Evolutionary conservation across 2,888 invertebrate genomes (phyloP).

Genomic region (Leptodirus hochenwartii): DNA sequence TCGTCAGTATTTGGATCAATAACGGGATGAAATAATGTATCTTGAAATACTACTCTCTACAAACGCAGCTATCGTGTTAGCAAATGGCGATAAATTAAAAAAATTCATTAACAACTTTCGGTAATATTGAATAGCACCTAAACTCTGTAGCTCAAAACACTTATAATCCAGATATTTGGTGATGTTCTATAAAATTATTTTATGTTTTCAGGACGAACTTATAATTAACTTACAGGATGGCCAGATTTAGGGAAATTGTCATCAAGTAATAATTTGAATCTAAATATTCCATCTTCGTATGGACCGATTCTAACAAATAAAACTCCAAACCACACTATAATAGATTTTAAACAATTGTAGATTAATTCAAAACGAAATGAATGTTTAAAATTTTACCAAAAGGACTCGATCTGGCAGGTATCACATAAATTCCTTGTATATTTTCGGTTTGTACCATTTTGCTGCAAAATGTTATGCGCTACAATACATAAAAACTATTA

Average conservation of each 20-base stretch:
- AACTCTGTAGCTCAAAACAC: no score
- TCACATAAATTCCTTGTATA: conserved; percentile 77
- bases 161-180: no score
- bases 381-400: conserved; percentile 1
- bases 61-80: no score
- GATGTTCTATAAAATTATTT: no score
- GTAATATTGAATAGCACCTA: no score
- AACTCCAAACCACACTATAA: conserved; percentile 78
- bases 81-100: conserved; percentile 7
- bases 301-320: conserved; percentile 76
- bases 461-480: conserved; percentile 37
- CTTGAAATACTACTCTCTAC: conserved; percentile 68
- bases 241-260: conserved; percentile 74
- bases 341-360: conserved; percentile 8
- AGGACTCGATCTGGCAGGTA: conserved; percentile 47
- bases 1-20: conserved; percentile 61
- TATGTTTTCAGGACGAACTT: no score
- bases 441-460: conserved; percentile 73
- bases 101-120: not conserved
- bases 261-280: conserved; percentile 73
- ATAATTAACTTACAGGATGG: conserved; percentile 73
- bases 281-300: conserved; percentile 80
- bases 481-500: conserved; percentile 1
- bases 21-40: conserved; percentile 72
- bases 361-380: conserved; percentile 6